phyloP scores from a whole-genome alignment of 2,888 invertebrate genomes.

The Antheraea assamensis region DNA sequence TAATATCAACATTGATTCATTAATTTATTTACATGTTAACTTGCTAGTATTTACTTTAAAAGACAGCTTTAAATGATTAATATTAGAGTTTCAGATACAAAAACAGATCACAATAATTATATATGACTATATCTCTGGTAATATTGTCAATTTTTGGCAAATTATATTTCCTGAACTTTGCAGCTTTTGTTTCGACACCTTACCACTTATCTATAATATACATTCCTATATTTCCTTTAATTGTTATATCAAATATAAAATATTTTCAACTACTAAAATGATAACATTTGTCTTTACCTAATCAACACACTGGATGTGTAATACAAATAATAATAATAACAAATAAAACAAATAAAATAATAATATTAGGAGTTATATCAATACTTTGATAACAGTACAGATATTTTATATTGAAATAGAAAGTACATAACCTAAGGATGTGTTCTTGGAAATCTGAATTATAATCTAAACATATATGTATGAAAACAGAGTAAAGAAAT shows the following conservation, averaged over 20 bases:
- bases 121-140: no score
- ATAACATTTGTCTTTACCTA: constrained; percentile 1
- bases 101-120: no score
- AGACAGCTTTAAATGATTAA: no score
- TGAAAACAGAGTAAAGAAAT: not conserved
- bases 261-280: not conserved
- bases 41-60: no score
- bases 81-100: no score
- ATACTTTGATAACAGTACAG: constrained; percentile 16
- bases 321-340: no score
- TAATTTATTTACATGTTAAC: no score
- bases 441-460: not conserved
- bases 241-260: not conserved
- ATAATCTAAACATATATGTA: not conserved
- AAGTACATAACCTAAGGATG: not conserved
- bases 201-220: not conserved
- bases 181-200: no score
- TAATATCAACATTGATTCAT: no score
- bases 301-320: not conserved
- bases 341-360: no score
- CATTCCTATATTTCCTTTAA: not conserved
- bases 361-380: constrained; percentile 9
- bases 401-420: constrained; percentile 15
- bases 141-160: no score
- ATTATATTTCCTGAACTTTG: no score